phyloP scores from a whole-genome alignment of 2,888 invertebrate genomes.

The Drosophila prostipennis region DNA sequence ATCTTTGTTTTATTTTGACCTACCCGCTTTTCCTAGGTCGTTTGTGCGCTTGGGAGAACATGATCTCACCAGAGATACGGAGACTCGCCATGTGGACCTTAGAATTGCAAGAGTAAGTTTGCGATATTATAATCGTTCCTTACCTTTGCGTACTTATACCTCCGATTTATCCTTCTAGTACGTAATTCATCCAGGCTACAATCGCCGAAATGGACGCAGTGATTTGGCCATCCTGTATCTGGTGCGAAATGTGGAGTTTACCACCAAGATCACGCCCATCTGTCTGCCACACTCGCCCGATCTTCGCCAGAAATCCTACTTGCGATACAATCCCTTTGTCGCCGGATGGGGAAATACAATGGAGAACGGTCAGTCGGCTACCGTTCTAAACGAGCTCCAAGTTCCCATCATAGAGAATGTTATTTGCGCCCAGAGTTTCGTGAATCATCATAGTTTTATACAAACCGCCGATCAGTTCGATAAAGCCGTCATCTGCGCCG shows the following conservation, averaged over 20 bases:
- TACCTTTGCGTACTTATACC: no score
- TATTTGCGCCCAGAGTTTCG: conserved; percentile 85
- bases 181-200: conserved; percentile 75
- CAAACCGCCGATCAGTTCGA: conserved; percentile 80
- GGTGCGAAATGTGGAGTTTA: conserved; percentile 85
- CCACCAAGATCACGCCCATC: conserved; percentile 88
- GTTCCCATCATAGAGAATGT: conserved; percentile 89
- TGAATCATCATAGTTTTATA: conserved; percentile 32
- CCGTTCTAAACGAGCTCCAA: conserved; percentile 88
- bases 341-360: conserved; percentile 87
- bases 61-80: conserved; percentile 87
- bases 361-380: conserved; percentile 87
- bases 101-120: conserved; percentile 84
- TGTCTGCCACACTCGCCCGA: conserved; percentile 88
- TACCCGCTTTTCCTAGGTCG: conserved; percentile 42
- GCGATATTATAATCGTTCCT: no score
- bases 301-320: conserved; percentile 86
- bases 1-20: neutral
- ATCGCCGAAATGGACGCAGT: conserved; percentile 86
- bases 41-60: conserved; percentile 91
- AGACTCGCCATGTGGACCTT: conserved; percentile 86
- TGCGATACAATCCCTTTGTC: conserved; percentile 87
- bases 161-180: conserved; percentile 49
- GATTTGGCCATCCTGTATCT: conserved; percentile 92
- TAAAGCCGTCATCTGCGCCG: conserved; percentile 81